These are phyloP conservation scores for Rhynchotus rufescens DNA, from an alignment of 2,797 vertebrate genomes.

Conservation along the genomic window DNA sequence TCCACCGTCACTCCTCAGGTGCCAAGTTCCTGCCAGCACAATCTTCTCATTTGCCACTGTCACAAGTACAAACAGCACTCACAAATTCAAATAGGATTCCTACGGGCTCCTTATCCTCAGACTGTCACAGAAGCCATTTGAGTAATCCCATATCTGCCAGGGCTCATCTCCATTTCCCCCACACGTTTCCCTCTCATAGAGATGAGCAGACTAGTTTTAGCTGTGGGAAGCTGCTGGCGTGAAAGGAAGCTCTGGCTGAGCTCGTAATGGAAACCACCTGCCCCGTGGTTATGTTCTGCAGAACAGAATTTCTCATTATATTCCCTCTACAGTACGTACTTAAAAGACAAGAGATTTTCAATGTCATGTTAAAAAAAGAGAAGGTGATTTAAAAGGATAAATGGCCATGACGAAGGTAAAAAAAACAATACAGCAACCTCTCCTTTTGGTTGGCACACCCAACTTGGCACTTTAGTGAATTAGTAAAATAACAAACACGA, in stretches of 20 bases:
- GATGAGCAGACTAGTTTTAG: background rate
- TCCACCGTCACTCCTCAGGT: background rate
- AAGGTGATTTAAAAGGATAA: background rate
- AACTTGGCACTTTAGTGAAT: background rate
- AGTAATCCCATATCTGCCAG: slow-evolving; percentile 38
- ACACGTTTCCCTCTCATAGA: background rate
- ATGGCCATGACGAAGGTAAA: background rate
- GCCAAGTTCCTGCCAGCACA: slow-evolving; percentile 34
- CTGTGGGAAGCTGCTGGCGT: slow-evolving; percentile 51
- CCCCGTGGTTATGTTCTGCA: background rate
- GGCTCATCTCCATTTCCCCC: background rate
- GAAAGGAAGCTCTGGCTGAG: slow-evolving; percentile 58
- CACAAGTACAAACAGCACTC: slow-evolving; percentile 26
- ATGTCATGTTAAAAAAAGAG: background rate
- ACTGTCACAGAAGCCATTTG: slow-evolving; percentile 28
- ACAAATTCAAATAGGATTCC: slow-evolving; percentile 18
- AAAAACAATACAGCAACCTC: background rate
- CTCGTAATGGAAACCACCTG: slow-evolving; percentile 54
- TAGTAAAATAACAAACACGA: slow-evolving; percentile 49
- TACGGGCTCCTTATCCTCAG: slow-evolving; percentile 28
- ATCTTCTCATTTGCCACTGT: background rate
- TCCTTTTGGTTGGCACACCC: slow-evolving; percentile 38
- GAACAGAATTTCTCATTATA: slow-evolving; percentile 27
- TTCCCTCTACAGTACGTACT: background rate
- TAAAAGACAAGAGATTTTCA: slow-evolving; percentile 4